Evolutionary conservation across 2,113 vertebrate genomes (phyloP).

Genomic region (Vireo altiloquus): DNA sequence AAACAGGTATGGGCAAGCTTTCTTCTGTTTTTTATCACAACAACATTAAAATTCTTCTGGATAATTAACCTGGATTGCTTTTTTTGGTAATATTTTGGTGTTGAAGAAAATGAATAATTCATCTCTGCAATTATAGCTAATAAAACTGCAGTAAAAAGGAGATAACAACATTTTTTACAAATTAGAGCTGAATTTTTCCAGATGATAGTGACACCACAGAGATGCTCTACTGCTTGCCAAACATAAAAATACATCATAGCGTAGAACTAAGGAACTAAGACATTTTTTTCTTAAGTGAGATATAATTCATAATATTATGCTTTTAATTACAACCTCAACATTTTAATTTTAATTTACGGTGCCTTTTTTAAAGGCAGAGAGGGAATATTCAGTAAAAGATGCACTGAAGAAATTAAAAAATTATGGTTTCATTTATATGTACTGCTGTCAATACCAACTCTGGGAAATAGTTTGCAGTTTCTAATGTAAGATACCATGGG

Average conservation of each 20-base stretch:
- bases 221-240: not conserved
- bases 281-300: not conserved
- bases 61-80: not conserved
- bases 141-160: not conserved
- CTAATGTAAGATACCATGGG: not conserved
- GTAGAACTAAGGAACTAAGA: not conserved
- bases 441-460: not conserved
- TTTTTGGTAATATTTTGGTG: not conserved
- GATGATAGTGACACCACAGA: not conserved
- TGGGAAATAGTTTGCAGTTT: not conserved
- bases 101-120: not conserved
- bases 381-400: not conserved
- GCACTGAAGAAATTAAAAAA: not conserved
- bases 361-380: fast-evolving
- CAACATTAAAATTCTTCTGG: not conserved
- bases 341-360: not conserved
- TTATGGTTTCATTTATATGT: not conserved
- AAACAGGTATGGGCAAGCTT: not conserved
- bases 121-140: not conserved
- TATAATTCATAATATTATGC: not conserved
- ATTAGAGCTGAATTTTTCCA: not conserved
- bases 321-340: not conserved
- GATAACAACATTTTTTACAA: not conserved
- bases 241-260: not conserved
- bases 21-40: not conserved